Base-by-base conservation (phyloP, 2,797 vertebrate genomes). In the Spinibarbus caldwelli region DNA sequence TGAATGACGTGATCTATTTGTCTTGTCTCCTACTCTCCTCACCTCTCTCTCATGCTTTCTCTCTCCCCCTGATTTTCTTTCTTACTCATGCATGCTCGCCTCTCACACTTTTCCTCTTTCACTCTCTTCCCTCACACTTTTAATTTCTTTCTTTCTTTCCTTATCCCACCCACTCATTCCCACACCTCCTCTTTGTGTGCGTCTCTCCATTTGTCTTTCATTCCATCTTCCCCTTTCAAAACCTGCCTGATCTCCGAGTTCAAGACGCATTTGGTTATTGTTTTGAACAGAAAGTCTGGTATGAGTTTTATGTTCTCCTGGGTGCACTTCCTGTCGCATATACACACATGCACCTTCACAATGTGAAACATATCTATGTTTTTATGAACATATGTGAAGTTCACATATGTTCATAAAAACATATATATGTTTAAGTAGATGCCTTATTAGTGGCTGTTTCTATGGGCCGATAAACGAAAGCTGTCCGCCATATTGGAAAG, bases 41-140 rank as follows among this genome's bases (percentile, higher is more conserved):
- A 36, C 52, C 10, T 21, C 8, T 85, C 67, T 62, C 29, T 47
- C 21, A 59, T 49, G 17, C 10, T 72, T 31, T 77, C n/a, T 11
- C 36, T 59, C 10, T 66, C 17, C 1, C 43, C 36, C 26, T 23
- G 34, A 7, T 47, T 76, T 26, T 76, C 43, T 41, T 49, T 70
- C 23, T 64, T 62, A 34, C 67, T 72, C 83, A 67, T 59, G 21
- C 83, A 34, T 47, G 68, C 54, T 72, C 70, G 1, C 77, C 54
- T 73, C 43, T 85, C 19, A 38, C 14, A 2, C 31, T 49, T 70
- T 62, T 52, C 15, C 26, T 31, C 29, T 71, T 43, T 54, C 72
- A 6, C 23, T 45, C 67, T 64, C 12, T 54, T 77, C 31, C 34
- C 12, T 78, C 38, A 26, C 38, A 43, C 59, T 12, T 47, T 79